Percentiles rank a stretch among this genome's conserved stretches.
phyloP scores from a whole-genome alignment of 2,888 invertebrate genomes.

The Idaea aversata region DNA sequence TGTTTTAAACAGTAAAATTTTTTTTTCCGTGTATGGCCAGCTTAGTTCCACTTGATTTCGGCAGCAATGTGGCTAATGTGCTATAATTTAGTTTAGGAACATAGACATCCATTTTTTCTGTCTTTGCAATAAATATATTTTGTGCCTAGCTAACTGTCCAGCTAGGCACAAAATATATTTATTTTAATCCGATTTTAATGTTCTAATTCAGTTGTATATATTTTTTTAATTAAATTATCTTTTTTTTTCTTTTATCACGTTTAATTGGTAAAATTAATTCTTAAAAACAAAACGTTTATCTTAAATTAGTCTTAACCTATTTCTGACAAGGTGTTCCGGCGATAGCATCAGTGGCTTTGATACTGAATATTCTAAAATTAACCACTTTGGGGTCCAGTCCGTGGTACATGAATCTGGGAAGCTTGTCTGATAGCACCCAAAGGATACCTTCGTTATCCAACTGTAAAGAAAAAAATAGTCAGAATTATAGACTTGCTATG shows the following conservation, averaged over 20 bases:
- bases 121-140: too few relatives aligned
- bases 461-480: constrained; percentile 53
- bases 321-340: constrained; percentile 77
- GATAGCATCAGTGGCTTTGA: constrained; percentile 76
- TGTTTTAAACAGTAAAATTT: too few relatives aligned
- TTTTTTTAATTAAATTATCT: neutral
- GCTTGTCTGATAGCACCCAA: constrained; percentile 89
- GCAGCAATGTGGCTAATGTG: too few relatives aligned
- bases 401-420: constrained; percentile 86
- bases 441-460: constrained; percentile 76
- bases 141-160: too few relatives aligned
- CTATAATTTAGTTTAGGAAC: too few relatives aligned
- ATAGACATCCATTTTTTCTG: too few relatives aligned
- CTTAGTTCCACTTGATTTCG: too few relatives aligned
- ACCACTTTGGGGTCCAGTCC: constrained; percentile 83
- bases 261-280: constrained; percentile 1
- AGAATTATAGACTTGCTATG: too few relatives aligned
- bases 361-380: constrained; percentile 84
- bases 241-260: neutral
- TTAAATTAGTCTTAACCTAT: constrained; percentile 14
- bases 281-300: neutral
- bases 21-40: too few relatives aligned
- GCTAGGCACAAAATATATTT: too few relatives aligned
- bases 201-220: neutral
- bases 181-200: neutral